Conservation (phyloP, 2,797 vertebrate genomes). For the Simalia tracyae region DNA sequence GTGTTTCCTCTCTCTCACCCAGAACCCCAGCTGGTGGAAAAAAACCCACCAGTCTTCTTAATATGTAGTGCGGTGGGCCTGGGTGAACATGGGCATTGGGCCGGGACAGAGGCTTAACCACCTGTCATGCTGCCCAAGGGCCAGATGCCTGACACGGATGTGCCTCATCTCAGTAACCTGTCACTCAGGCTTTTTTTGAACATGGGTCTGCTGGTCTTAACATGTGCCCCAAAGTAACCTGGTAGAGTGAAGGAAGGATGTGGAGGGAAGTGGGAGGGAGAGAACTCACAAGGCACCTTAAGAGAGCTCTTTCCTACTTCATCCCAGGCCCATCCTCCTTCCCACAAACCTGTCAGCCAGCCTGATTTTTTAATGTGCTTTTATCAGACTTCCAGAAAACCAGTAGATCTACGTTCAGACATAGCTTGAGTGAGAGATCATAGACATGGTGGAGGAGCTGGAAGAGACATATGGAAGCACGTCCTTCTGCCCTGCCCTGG, state of each 20-base stretch:
- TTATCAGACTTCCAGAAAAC: not conserved
- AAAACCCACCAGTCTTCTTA: not conserved
- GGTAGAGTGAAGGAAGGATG: not conserved
- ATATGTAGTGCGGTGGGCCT: not conserved
- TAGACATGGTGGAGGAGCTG: not conserved
- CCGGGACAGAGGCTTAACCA: not conserved
- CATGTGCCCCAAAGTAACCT: not conserved
- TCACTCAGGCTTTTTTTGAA: not conserved
- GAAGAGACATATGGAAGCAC: not conserved
- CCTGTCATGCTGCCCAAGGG: not conserved
- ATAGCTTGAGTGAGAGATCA: not conserved
- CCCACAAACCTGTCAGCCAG: not conserved
- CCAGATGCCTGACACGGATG: not conserved
- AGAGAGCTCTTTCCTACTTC: not conserved
- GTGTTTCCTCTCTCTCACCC: not conserved
- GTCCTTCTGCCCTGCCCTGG: not conserved
- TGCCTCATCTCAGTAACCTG: not conserved
- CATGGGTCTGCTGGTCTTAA: not conserved
- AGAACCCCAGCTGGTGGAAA: not conserved
- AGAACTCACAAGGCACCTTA: not conserved
- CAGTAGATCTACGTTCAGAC: not conserved
- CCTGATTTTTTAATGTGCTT: not conserved
- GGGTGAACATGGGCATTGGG: not conserved
- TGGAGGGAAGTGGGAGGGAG: not conserved
- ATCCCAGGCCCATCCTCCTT: not conserved